These are phyloP conservation scores for Corythornis vintsioides DNA, from an alignment of 2,113 vertebrate genomes.

Conservation along the genomic window DNA sequence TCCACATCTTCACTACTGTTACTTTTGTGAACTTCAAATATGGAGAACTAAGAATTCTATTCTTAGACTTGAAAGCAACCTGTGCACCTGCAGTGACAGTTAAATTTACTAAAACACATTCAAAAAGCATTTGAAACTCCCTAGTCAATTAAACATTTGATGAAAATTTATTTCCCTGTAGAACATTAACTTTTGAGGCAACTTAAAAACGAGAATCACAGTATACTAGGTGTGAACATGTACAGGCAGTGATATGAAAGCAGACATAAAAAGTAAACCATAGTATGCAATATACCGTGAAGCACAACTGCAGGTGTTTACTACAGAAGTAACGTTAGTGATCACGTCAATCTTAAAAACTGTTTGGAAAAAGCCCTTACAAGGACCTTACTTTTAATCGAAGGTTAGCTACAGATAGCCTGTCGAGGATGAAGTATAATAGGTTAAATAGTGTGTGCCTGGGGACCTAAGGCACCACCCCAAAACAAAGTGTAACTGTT, in stretches of 20 bases:
- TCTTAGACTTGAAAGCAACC: background rate
- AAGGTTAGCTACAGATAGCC: rapidly evolving
- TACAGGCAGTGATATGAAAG: rapidly evolving
- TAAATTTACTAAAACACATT: background rate
- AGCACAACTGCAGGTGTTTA: rapidly evolving
- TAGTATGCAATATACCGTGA: background rate
- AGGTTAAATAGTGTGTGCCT: background rate
- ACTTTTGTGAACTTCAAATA: background rate
- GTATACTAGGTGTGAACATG: background rate
- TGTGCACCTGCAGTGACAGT: background rate
- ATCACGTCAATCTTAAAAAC: background rate
- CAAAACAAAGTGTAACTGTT: background rate
- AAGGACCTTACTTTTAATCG: background rate
- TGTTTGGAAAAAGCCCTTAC: background rate
- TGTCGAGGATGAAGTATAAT: background rate
- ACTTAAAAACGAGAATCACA: background rate
- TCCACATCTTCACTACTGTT: background rate
- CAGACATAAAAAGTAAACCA: background rate
- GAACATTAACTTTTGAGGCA: background rate
- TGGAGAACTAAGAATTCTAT: background rate
- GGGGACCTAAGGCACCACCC: background rate
- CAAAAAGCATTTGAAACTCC: background rate
- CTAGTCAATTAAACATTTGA: background rate
- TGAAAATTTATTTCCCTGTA: background rate
- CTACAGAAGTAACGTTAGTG: background rate